Evolutionary conservation across 2,113 vertebrate species (phyloP).

Genomic region (Pluvianellus socialis): DNA sequence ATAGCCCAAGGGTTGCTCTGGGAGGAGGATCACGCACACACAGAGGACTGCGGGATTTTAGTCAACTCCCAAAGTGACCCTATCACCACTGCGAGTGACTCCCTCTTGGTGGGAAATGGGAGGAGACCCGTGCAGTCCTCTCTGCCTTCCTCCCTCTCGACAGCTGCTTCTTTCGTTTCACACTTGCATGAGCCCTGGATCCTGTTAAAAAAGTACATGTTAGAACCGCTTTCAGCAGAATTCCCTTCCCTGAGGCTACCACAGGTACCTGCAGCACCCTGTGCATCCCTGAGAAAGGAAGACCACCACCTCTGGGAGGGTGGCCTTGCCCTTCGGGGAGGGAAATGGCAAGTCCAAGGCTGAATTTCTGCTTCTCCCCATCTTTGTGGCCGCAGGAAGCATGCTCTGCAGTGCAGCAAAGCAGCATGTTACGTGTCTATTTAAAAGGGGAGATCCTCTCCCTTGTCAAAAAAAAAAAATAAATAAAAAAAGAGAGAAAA

Average conservation of each 20-base stretch:
- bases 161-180: conserved; percentile 9
- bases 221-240: not conserved
- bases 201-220: not conserved
- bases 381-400: not conserved
- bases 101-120: rapidly evolving
- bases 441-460: not conserved
- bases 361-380: not conserved
- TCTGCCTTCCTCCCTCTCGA: not conserved
- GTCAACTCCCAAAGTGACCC: not conserved
- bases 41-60: not conserved
- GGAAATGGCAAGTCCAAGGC: not conserved
- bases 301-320: not conserved
- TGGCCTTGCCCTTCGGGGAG: not conserved
- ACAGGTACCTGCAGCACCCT: not conserved
- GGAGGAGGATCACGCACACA: not conserved
- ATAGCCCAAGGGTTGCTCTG: not conserved
- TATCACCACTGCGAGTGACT: rapidly evolving
- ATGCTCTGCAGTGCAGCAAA: not conserved
- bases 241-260: not conserved
- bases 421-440: not conserved
- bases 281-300: not conserved
- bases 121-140: not conserved
- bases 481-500: not conserved
- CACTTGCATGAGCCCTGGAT: not conserved
- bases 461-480: not conserved